Percentiles rank a stretch among this genome's conserved stretches.
These are phyloP conservation scores for Phyllotreta striolata DNA, from an alignment of 2,888 invertebrate species.

Conservation along the genomic window DNA sequence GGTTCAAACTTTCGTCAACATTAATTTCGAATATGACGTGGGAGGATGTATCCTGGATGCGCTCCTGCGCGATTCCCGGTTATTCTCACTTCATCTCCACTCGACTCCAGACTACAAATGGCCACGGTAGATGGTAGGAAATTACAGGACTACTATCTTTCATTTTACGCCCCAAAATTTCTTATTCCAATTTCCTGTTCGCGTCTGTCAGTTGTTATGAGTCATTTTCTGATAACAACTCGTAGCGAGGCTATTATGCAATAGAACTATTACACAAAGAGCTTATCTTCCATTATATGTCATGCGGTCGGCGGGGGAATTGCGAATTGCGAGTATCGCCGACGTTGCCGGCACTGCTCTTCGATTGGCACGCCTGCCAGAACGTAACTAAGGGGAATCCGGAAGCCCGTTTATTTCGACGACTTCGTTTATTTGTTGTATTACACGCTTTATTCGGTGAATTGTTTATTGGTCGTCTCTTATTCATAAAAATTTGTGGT, in stretches of 20 bases:
- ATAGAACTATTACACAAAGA: slow-evolving; percentile 64
- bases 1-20: too few species aligned
- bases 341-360: slow-evolving; percentile 51
- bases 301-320: slow-evolving; percentile 58
- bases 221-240: slow-evolving; percentile 76
- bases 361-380: slow-evolving; percentile 46
- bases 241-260: slow-evolving; percentile 63
- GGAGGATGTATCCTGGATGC: not conserved
- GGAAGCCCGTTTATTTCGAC: not conserved
- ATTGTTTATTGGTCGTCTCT: not conserved
- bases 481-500: not conserved
- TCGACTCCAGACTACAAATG: slow-evolving; percentile 55
- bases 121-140: slow-evolving; percentile 65
- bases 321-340: slow-evolving; percentile 17
- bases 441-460: not conserved
- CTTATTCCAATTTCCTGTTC: slow-evolving; percentile 76
- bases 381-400: too few species aligned
- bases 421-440: not conserved
- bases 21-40: too few species aligned
- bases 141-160: slow-evolving; percentile 79
- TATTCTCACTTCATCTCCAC: slow-evolving; percentile 27
- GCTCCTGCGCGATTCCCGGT: slow-evolving; percentile 20
- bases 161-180: slow-evolving; percentile 81
- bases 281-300: slow-evolving; percentile 63
- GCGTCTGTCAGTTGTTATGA: slow-evolving; percentile 71